Conservation (phyloP, 2,888 invertebrate species). For the Cheilosia vernalis region DNA sequence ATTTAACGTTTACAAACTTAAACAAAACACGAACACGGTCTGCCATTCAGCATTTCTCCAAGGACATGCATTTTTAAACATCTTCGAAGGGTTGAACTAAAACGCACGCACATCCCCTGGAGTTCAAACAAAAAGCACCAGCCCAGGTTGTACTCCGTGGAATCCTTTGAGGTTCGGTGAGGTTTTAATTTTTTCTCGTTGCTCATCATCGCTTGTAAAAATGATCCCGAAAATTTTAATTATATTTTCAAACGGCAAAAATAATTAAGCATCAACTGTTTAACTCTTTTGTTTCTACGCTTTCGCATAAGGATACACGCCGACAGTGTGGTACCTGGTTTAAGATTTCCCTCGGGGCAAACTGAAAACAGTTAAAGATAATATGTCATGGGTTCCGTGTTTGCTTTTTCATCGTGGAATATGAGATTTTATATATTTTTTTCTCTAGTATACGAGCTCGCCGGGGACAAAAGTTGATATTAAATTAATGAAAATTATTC, state of each 20-base stretch:
- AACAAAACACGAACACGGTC: conserved; percentile 57
- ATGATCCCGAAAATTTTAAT: conserved; percentile 73
- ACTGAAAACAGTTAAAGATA: conserved; percentile 75
- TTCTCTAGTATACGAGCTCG: conserved; percentile 13
- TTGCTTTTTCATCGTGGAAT: conserved; percentile 33
- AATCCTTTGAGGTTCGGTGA: conserved; percentile 56
- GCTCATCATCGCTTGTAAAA: conserved; percentile 48
- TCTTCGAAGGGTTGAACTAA: conserved; percentile 62
- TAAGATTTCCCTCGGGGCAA: conserved; percentile 73
- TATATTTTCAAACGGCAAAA: conserved; percentile 75
- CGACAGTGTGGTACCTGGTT: conserved; percentile 66
- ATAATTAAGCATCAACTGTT: conserved; percentile 72
- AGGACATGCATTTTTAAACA: conserved; percentile 74
- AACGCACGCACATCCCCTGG: conserved; percentile 63
- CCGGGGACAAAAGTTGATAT: conserved; percentile 77
- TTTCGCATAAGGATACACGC: conserved; percentile 3
- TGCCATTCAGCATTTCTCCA: conserved; percentile 45
- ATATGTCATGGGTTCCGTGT: conserved; percentile 63
- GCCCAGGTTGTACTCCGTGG: conserved; percentile 19
- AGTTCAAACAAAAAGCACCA: conserved; percentile 24
- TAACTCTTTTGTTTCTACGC: conserved; percentile 55
- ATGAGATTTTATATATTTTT: conserved; percentile 43
- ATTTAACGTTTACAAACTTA: conserved; percentile 62
- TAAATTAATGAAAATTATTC: conserved; percentile 79
- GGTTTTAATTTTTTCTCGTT: conserved; percentile 34